Evolutionary conservation across 1,140 invertebrate species (phyloP).

Genomic region (Cotesia vestalis): DNA sequence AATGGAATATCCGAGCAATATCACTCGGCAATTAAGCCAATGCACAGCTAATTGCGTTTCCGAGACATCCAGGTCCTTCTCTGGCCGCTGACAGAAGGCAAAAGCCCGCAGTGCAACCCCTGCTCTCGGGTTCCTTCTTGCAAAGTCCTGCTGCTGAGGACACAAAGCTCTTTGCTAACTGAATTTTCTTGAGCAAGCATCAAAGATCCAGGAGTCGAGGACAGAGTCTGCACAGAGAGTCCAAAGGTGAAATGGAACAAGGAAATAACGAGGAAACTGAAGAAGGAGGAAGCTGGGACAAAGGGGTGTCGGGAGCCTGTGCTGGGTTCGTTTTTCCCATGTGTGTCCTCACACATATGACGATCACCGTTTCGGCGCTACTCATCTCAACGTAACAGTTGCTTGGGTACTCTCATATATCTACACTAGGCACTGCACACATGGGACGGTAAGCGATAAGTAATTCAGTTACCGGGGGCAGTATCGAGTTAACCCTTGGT

Average conservation of each 20-base stretch:
- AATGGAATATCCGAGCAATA: constrained; percentile 60
- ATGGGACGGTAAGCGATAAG: constrained; percentile 64
- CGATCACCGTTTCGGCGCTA: constrained; percentile 8
- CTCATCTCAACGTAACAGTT: constrained; percentile 13
- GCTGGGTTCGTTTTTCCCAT: constrained; percentile 1
- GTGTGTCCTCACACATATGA: constrained; percentile 16
- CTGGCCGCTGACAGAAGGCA: constrained; percentile 24
- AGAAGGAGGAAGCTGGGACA: constrained; percentile 1
- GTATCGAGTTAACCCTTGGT: constrained; percentile 68
- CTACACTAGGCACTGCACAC: constrained; percentile 59
- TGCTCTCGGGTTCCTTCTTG: constrained; percentile 35
- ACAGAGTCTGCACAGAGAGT: constrained; percentile 4
- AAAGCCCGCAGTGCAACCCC: constrained; percentile 29
- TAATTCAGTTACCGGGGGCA: constrained; percentile 64
- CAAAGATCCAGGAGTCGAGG: constrained; percentile 53
- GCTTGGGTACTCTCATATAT: no score
- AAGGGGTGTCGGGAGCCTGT: constrained; percentile 10
- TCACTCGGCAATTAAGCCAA: constrained; percentile 60
- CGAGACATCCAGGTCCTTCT: constrained; percentile 51
- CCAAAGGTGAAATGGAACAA: constrained; percentile 17
- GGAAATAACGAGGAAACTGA: constrained; percentile 22
- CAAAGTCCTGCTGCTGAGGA: constrained; percentile 50
- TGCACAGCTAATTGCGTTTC: constrained; percentile 58
- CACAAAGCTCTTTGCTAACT: constrained; percentile 65
- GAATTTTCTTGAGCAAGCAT: constrained; percentile 67